Evolutionary conservation across 2,888 invertebrate species (phyloP), one percentile per base, ranked within the genome.

Genomic region (Bombylius discolor): DNA sequence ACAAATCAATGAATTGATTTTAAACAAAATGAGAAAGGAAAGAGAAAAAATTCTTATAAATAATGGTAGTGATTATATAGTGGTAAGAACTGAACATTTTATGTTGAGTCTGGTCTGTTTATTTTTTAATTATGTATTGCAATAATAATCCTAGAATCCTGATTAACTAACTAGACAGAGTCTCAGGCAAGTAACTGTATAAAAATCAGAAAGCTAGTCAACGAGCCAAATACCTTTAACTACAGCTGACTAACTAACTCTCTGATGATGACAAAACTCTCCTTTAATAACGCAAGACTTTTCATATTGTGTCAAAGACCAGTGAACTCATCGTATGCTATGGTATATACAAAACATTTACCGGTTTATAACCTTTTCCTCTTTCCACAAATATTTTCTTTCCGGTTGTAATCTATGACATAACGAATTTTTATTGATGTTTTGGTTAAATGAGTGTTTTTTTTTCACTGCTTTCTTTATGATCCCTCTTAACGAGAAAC

Each of bases 251-350:
- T 36, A 4, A 4, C 36, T 42, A 11, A 42, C 39, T 42, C 39
- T 42, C 39, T 4, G 39, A 23, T 23, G 11, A 42, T 42, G 11
- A 42, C 11, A 6, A 42, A 11, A 11, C 39, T 42, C 39, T 42
- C 39, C 23, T 23, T 23, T 23, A 23, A 23, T 23, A 11, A 42
- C 39, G 39, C 39, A 42, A 42, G 39, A 42, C 39, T 42, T 42
- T 11, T 42, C 39, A 11, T 32, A 13, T 49, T 34, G 53, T 53
- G 53, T 48, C 53, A 53, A 53, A 53, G 53, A 53, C 42, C 53
- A 53, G 53, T 53, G 53, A 53, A 53, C 53, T 48, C 34, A 34
- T 36, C 34, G 8, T 36, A 8, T 36, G 3, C 3, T 23, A 23
- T 23, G 23, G 23, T 23, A 23, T 23, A 23, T 23, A 23, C 23